These are phyloP conservation scores for Clistopyga incitator DNA, from an alignment of 2,888 invertebrate genomes.

Conservation along the genomic window DNA sequence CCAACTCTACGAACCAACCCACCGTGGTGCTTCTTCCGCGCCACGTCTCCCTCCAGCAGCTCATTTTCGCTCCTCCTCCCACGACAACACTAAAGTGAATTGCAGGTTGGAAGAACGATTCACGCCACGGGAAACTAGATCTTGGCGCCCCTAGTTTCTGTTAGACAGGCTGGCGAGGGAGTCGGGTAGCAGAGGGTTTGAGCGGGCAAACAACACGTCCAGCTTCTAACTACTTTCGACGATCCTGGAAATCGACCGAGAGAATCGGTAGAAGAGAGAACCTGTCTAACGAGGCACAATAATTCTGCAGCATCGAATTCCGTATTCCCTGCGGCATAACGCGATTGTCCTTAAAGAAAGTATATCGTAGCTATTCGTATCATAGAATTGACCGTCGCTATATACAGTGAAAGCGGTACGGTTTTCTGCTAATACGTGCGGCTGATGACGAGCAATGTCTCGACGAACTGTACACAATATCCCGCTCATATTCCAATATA, in stretches of 20 bases:
- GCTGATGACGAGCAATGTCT: slow-evolving; percentile 49
- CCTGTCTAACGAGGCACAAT: slow-evolving; percentile 52
- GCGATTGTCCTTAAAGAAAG: slow-evolving; percentile 26
- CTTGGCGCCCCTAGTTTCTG: slow-evolving; percentile 61
- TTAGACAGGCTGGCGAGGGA: slow-evolving; percentile 57
- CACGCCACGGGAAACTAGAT: slow-evolving; percentile 71
- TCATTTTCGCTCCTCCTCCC: not conserved
- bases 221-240: slow-evolving; percentile 67
- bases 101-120: slow-evolving; percentile 68
- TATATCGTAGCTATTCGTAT: slow-evolving; percentile 35
- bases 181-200: slow-evolving; percentile 47
- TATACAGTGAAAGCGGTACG: slow-evolving; percentile 41
- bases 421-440: slow-evolving; percentile 64
- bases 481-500: slow-evolving; percentile 79
- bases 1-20: slow-evolving; percentile 34
- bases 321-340: slow-evolving; percentile 29
- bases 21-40: slow-evolving; percentile 54
- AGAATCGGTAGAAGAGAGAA: slow-evolving; percentile 37
- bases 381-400: slow-evolving; percentile 48
- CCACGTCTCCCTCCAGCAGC: slow-evolving; percentile 49
- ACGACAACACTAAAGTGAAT: slow-evolving; percentile 66
- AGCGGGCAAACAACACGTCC: slow-evolving; percentile 70
- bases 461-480: slow-evolving; percentile 72
- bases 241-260: slow-evolving; percentile 65
- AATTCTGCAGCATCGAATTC: slow-evolving; percentile 38